A percentile compares a stretch with the other conserved stretches of the same genome.
Evolutionary conservation across 2,113 vertebrate species (phyloP).

Genomic region (Picathartes gymnocephalus): DNA sequence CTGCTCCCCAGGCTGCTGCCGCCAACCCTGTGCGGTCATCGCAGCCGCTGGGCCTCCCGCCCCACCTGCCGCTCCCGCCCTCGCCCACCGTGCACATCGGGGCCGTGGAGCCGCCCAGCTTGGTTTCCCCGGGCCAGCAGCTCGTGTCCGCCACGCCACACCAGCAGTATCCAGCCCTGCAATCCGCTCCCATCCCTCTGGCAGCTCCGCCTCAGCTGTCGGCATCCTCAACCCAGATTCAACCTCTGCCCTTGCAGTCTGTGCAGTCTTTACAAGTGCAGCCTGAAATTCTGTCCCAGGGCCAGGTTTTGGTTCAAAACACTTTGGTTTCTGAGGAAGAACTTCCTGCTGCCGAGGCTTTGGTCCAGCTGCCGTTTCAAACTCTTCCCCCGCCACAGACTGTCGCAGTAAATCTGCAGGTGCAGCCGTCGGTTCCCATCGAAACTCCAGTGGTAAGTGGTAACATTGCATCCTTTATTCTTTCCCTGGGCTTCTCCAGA

Average conservation of each 20-base stretch:
- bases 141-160: constrained; percentile 68
- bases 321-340: constrained; percentile 84
- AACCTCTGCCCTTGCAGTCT: constrained; percentile 80
- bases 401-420: constrained; percentile 90
- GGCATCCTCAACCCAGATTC: constrained; percentile 76
- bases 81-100: constrained; percentile 73
- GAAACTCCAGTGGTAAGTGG: constrained; percentile 81
- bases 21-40: constrained; percentile 51
- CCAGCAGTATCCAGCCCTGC: constrained; percentile 71
- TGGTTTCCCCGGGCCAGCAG: constrained; percentile 70
- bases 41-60: constrained; percentile 61
- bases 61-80: constrained; percentile 70
- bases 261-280: constrained; percentile 83
- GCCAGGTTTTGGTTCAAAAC: constrained; percentile 82
- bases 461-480: background rate
- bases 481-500: background rate
- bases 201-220: constrained; percentile 79
- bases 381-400: constrained; percentile 89
- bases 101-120: constrained; percentile 68
- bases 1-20: constrained; percentile 49
- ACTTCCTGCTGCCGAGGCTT: constrained; percentile 84
- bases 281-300: constrained; percentile 82
- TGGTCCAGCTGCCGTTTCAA: constrained; percentile 90
- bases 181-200: constrained; percentile 69
- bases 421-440: constrained; percentile 76